Evolutionary conservation across 2,888 invertebrate species (phyloP), one percentile per base, ranked within the genome.

Genomic region (Lingula anatina): DNA sequence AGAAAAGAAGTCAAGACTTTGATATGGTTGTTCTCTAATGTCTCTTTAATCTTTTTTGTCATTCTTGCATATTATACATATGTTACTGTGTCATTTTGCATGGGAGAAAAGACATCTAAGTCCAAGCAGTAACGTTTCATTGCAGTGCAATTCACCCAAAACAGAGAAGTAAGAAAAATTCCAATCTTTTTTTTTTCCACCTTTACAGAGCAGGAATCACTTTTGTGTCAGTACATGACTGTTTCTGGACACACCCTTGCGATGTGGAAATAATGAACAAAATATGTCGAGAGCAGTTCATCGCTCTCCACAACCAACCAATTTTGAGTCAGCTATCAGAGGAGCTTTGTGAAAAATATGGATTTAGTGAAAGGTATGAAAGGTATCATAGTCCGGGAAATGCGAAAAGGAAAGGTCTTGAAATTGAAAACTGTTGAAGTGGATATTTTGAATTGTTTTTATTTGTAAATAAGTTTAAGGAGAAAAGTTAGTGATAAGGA

Each of bases 171-270:
- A n/a, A n/a, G n/a, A n/a, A n/a, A n/a, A n/a, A n/a, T n/a, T n/a
- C n/a, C n/a, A n/a, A n/a, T n/a, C 24, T n/a, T 27, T 50, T 24
- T 55, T 43, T 36, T 44, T 54, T 40, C 46, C 36, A 27, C 24
- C 57, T 60, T 25, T 31, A 31, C 54, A 83, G 87, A 27, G 81
- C 81, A 5, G 91, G 87, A 1, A 81, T 96, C 47, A 88, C 90
- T 39, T 99, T 93, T 80, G 90, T 92, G 5, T 95, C 97, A 0
- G 95, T 99, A 23, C 99, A 99, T 78, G 99, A 99, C 79, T 99
- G 97, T 76, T 99, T 87, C 81, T 99, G 99, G 99, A 99, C 99
- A 1, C 99, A 99, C 78, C 87, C 97, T 0, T 83, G 83, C 60
- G 85, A 87, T 28, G 90, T 96, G 38, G 85, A 88, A 51, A 78